These are phyloP conservation scores for Otocyon megalotis DNA, from an alignment of 2,113 vertebrate species.

Conservation along the genomic window DNA sequence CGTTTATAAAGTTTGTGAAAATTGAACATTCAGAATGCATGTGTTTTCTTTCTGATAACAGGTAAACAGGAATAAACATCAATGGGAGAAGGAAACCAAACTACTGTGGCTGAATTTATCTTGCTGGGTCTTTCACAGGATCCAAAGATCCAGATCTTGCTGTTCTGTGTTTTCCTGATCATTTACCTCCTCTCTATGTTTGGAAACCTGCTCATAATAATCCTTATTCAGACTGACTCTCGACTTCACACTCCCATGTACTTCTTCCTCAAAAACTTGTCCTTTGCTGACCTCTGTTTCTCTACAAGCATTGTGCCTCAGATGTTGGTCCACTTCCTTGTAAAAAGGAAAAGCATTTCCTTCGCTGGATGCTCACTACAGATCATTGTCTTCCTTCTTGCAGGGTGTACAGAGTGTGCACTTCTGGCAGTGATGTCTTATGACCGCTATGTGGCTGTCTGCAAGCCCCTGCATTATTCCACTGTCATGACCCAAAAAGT, in stretches of 20 bases:
- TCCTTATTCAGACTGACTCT: slow-evolving; percentile 63
- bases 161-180: slow-evolving; percentile 71
- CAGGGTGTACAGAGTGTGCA: slow-evolving; percentile 61
- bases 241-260: slow-evolving; percentile 75
- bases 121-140: slow-evolving; percentile 73
- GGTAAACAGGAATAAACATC: slow-evolving; percentile 28
- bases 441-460: slow-evolving; percentile 66
- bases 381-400: slow-evolving; percentile 65
- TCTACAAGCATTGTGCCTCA: slow-evolving; percentile 75
- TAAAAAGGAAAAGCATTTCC: slow-evolving; percentile 67
- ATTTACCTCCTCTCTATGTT: slow-evolving; percentile 75
- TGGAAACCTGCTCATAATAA: slow-evolving; percentile 76
- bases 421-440: slow-evolving; percentile 67
- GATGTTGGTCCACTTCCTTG: slow-evolving; percentile 73
- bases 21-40: background rate
- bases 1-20: background rate
- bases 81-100: slow-evolving; percentile 65
- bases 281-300: slow-evolving; percentile 79
- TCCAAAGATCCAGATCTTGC: slow-evolving; percentile 55
- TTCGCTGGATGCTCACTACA: slow-evolving; percentile 65
- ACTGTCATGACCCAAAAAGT: slow-evolving; percentile 64
- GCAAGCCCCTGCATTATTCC: slow-evolving; percentile 70
- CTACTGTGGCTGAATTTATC: slow-evolving; percentile 67
- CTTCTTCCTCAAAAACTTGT: slow-evolving; percentile 78
- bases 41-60: slow-evolving; percentile 47